A percentile compares a stretch with the other conserved stretches of the same genome.
These are phyloP conservation scores for Rutpela maculata DNA, from an alignment of 2,888 invertebrate species.

Conservation along the genomic window DNA sequence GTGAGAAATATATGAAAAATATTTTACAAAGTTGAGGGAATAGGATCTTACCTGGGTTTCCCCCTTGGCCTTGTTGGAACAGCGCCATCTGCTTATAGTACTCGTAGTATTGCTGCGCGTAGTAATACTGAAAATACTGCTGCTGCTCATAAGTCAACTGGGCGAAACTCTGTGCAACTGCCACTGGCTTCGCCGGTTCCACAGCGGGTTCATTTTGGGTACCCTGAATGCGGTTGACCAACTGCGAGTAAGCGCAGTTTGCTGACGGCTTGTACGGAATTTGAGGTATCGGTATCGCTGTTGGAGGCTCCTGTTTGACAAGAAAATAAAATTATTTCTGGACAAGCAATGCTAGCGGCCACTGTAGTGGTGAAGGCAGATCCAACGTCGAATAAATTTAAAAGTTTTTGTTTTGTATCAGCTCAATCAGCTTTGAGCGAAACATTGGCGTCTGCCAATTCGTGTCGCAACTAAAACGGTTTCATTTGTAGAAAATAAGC, in stretches of 20 bases:
- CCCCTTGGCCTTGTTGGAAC: constrained; percentile 60
- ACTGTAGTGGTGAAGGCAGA: constrained; percentile 3
- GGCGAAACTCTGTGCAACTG: constrained; percentile 41
- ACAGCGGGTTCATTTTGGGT: constrained; percentile 59
- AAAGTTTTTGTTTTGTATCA: not conserved
- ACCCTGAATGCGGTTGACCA: constrained; percentile 90
- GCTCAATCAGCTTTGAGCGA: not conserved
- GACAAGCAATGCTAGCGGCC: constrained; percentile 29
- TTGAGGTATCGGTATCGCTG: constrained; percentile 70
- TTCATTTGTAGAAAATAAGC: too few species aligned
- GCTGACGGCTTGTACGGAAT: constrained; percentile 88
- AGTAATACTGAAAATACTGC: constrained; percentile 72
- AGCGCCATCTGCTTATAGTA: constrained; percentile 71
- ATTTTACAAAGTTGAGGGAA: not conserved
- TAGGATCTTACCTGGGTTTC: constrained; percentile 57
- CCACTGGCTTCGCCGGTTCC: constrained; percentile 68
- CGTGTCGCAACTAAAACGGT: not conserved
- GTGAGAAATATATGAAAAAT: too few species aligned
- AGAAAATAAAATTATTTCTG: constrained; percentile 56
- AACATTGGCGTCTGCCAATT: not conserved
- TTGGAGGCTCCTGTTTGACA: constrained; percentile 56
- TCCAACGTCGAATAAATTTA: constrained; percentile 12
- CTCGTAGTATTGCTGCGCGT: constrained; percentile 71
- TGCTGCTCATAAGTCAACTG: constrained; percentile 69
- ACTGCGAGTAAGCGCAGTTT: constrained; percentile 91